A percentile compares a stretch with the other conserved stretches of the same genome.
Conservation (phyloP, 2,113 vertebrate genomes). For the Egretta garzetta region DNA sequence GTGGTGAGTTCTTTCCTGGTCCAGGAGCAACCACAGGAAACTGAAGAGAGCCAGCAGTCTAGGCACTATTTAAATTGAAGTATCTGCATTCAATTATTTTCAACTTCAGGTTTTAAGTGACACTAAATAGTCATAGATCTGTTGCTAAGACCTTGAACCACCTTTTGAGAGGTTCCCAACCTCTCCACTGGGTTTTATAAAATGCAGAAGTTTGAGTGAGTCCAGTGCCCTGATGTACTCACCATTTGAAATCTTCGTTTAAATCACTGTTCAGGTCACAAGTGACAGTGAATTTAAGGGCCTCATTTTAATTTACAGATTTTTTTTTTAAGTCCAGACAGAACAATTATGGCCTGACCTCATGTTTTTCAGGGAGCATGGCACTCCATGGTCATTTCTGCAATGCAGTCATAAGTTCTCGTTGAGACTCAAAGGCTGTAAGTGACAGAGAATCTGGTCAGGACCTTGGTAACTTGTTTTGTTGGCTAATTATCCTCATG, state of each 20-base stretch:
- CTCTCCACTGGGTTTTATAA: not conserved
- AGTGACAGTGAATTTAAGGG: not conserved
- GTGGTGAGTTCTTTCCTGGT: accelerated
- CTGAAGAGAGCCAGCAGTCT: not conserved
- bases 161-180: not conserved
- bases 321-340: not conserved
- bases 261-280: not conserved
- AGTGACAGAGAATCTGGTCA: not conserved
- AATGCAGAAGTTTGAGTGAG: not conserved
- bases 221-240: not conserved
- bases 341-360: not conserved
- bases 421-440: not conserved
- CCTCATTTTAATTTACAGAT: not conserved
- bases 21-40: not conserved
- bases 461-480: not conserved
- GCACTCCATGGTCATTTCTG: not conserved
- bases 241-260: not conserved
- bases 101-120: not conserved
- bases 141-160: not conserved
- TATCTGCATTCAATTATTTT: not conserved
- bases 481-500: not conserved
- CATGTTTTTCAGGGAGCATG: accelerated
- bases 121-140: not conserved
- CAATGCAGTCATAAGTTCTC: not conserved
- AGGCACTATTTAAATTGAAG: not conserved